Conservation (phyloP, 2,797 vertebrate genomes). For the Fistularia commersonii region DNA sequence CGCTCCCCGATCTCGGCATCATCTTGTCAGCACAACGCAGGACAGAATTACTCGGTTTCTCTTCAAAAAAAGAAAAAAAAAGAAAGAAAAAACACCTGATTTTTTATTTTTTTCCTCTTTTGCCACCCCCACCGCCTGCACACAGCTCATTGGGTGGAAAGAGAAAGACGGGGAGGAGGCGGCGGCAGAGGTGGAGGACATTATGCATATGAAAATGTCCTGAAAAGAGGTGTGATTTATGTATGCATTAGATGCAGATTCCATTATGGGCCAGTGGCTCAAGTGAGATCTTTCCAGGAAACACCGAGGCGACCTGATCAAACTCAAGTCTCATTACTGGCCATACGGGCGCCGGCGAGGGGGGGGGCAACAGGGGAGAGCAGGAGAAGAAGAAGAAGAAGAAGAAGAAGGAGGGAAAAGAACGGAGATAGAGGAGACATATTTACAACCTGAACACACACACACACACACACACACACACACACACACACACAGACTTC, state of each 20-base stretch:
- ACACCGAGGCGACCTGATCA: slow-evolving; percentile 96
- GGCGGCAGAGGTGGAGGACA: slow-evolving; percentile 79
- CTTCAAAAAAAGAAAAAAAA: slow-evolving; percentile 60
- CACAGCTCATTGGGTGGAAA: slow-evolving; percentile 84
- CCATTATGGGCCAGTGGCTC: slow-evolving; percentile 97
- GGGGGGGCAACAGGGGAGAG: slow-evolving; percentile 35
- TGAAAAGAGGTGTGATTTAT: slow-evolving; percentile 99
- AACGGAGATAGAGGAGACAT: slow-evolving; percentile 73
- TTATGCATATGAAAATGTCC: slow-evolving; percentile 99
- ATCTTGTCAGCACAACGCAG: slow-evolving; percentile 92
- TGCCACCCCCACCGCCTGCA: slow-evolving; percentile 12
- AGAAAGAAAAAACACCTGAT: slow-evolving; percentile 49
- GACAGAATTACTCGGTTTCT: slow-evolving; percentile 81
- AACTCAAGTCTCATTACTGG: slow-evolving; percentile 95
- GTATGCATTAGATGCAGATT: slow-evolving; percentile 99
- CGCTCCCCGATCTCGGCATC: slow-evolving; percentile 83
- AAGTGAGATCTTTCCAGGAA: slow-evolving; percentile 97
- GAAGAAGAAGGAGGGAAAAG: slow-evolving; percentile 73
- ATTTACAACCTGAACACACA: slow-evolving; percentile 96
- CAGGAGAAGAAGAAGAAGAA: no score
- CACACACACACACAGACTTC: slow-evolving; percentile 87
- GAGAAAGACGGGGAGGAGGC: slow-evolving; percentile 76
- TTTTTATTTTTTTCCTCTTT: slow-evolving; percentile 39
- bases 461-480: slow-evolving; percentile 78
- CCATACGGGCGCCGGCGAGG: slow-evolving; percentile 80